Conservation (phyloP, 2,113 vertebrate genomes). For the Myiozetetes cayanensis region DNA sequence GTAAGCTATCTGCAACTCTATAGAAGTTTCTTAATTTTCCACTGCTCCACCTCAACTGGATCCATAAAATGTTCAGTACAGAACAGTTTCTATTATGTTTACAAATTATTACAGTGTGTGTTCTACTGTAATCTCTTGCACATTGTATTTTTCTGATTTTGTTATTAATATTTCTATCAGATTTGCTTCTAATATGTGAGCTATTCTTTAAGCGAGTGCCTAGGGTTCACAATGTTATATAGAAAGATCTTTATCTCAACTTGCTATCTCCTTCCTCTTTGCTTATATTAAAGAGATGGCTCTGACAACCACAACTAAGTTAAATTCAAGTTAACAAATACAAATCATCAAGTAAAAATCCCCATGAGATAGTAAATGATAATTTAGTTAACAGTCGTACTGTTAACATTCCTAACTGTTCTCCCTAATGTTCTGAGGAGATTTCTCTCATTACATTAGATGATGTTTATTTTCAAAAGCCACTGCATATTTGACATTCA, state of each 20-base stretch:
- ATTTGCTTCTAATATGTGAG: background rate
- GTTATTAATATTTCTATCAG: background rate
- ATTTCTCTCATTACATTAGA: constrained; percentile 2
- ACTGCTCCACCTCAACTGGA: background rate
- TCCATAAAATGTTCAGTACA: background rate
- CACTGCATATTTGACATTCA: background rate
- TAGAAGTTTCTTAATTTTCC: background rate
- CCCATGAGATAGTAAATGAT: background rate
- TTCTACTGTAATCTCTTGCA: background rate
- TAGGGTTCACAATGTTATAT: background rate
- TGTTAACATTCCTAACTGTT: background rate
- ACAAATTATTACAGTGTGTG: background rate
- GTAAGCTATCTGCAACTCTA: background rate
- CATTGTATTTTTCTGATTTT: background rate
- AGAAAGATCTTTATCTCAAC: background rate
- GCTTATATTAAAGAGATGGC: background rate
- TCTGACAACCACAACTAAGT: background rate
- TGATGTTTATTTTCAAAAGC: background rate
- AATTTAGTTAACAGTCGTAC: background rate
- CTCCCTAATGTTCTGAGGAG: background rate
- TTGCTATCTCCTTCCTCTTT: background rate
- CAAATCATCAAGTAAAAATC: constrained; percentile 6
- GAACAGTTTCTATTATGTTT: background rate
- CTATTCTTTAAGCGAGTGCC: background rate
- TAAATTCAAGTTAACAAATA: constrained; percentile 25